Percentiles rank a stretch among this genome's conserved stretches.
These are phyloP conservation scores for Cromileptes altivelis DNA, from an alignment of 2,113 vertebrate genomes.

Conservation along the genomic window DNA sequence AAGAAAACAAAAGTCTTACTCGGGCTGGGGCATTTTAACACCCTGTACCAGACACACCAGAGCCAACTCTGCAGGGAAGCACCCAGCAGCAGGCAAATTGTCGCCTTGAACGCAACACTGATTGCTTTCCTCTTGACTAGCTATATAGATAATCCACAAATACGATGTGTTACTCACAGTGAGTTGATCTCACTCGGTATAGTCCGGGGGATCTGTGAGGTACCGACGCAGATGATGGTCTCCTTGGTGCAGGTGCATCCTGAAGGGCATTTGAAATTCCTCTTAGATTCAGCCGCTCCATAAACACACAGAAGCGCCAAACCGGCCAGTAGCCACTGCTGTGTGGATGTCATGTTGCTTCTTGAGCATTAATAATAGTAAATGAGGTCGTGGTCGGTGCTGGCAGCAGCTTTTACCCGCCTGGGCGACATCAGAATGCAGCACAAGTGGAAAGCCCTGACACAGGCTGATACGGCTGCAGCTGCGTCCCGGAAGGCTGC, in stretches of 20 bases:
- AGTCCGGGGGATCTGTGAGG: conserved; percentile 88
- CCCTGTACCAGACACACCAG: conserved; percentile 23
- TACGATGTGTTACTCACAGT: conserved; percentile 85
- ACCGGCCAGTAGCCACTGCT: conserved; percentile 42
- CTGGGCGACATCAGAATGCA: conserved; percentile 69
- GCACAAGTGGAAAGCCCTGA: conserved; percentile 69
- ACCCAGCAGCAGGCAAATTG: neutral
- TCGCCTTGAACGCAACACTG: conserved; percentile 14
- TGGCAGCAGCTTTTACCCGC: conserved; percentile 39
- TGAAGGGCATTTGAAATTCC: conserved; percentile 89
- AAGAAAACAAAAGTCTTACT: conserved; percentile 42
- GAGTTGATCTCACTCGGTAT: conserved; percentile 92
- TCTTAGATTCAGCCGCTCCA: conserved; percentile 77
- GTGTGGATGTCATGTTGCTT: conserved; percentile 69
- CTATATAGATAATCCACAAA: neutral
- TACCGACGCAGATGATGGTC: conserved; percentile 93
- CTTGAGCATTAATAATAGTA: neutral
- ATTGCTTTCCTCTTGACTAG: neutral
- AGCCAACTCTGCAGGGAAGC: conserved; percentile 32
- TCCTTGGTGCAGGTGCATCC: conserved; percentile 95
- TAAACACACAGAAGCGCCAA: conserved; percentile 65
- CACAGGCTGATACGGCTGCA: conserved; percentile 80
- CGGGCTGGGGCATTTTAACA: conserved; percentile 8
- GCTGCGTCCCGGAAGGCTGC: conserved; percentile 64
- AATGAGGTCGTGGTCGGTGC: conserved; percentile 29